Evolutionary conservation across 1,140 invertebrate species (phyloP).

Genomic region (Caenorhabditis tropicalis): DNA sequence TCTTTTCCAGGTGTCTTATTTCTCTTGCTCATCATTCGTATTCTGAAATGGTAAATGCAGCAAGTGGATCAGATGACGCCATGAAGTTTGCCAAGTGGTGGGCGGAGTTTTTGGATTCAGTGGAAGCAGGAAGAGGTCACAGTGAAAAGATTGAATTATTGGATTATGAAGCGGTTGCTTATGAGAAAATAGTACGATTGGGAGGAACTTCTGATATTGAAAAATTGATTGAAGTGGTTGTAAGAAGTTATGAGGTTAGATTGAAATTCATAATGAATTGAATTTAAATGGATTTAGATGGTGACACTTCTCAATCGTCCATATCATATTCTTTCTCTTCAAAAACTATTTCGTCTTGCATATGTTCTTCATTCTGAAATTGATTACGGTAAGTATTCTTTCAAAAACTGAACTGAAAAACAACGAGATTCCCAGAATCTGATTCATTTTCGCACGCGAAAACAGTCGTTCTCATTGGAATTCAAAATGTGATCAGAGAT

Average conservation of each 20-base stretch:
- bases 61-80: slow-evolving; percentile 22
- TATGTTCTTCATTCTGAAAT: slow-evolving; percentile 10
- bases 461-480: not conserved
- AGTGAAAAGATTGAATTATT: slow-evolving; percentile 25
- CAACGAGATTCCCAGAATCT: not conserved
- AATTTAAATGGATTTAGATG: not conserved
- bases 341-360: not conserved
- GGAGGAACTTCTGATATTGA: slow-evolving; percentile 6
- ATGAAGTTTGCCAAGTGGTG: slow-evolving; percentile 34
- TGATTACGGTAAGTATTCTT: not conserved
- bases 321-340: slow-evolving; percentile 5
- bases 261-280: not conserved
- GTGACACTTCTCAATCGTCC: slow-evolving; percentile 35
- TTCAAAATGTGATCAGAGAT: not conserved
- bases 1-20: not conserved
- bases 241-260: slow-evolving; percentile 29
- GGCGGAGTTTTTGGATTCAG: slow-evolving; percentile 19
- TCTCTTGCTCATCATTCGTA: slow-evolving; percentile 7
- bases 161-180: slow-evolving; percentile 35
- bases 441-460: slow-evolving; percentile 7
- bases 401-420: not conserved
- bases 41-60: slow-evolving; percentile 10
- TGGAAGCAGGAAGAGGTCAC: slow-evolving; percentile 28
- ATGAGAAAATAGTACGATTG: slow-evolving; percentile 15
- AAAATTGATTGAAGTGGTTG: slow-evolving; percentile 36